These are phyloP conservation scores for Hypolimnas misippus DNA, from an alignment of 2,888 invertebrate genomes.

Conservation along the genomic window DNA sequence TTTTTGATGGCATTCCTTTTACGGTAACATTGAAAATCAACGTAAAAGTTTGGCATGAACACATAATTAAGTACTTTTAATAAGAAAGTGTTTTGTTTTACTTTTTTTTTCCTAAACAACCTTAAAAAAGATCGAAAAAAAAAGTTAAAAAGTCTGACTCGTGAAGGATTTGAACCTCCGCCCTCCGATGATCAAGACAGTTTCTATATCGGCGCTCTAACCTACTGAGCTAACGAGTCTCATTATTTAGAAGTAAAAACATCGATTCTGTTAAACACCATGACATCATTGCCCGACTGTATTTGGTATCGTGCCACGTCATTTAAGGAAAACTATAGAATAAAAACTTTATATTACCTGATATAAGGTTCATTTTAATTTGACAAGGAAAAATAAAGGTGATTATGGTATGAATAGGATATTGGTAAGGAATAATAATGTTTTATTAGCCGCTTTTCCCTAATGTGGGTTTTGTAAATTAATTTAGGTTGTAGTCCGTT, in stretches of 20 bases:
- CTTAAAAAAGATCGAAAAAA: no score
- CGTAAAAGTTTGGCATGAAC: no score
- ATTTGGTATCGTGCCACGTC: constrained; percentile 2
- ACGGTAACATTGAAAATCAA: no score
- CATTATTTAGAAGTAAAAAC: background rate
- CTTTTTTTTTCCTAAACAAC: no score
- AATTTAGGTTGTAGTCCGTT: no score
- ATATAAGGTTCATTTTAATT: background rate
- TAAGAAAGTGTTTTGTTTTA: no score
- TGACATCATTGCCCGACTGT: constrained; percentile 14
- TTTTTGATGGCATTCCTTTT: no score
- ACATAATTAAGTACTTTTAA: no score
- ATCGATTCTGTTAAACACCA: background rate
- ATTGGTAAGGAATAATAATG: no score
- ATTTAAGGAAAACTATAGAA: background rate
- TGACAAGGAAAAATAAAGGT: background rate
- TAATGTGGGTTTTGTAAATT: no score
- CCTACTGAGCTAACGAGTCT: constrained; percentile 55
- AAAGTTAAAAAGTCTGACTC: constrained; percentile 45
- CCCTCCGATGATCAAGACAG: constrained; percentile 49
- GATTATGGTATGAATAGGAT: background rate
- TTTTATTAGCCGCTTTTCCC: no score
- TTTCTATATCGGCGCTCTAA: constrained; percentile 51
- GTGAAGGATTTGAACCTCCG: constrained; percentile 55
- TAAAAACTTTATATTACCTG: background rate